Percentiles rank a stretch among this genome's conserved stretches.
Evolutionary conservation across 1,140 invertebrate genomes (phyloP).

Genomic region (Caenorhabditis inopinata): DNA sequence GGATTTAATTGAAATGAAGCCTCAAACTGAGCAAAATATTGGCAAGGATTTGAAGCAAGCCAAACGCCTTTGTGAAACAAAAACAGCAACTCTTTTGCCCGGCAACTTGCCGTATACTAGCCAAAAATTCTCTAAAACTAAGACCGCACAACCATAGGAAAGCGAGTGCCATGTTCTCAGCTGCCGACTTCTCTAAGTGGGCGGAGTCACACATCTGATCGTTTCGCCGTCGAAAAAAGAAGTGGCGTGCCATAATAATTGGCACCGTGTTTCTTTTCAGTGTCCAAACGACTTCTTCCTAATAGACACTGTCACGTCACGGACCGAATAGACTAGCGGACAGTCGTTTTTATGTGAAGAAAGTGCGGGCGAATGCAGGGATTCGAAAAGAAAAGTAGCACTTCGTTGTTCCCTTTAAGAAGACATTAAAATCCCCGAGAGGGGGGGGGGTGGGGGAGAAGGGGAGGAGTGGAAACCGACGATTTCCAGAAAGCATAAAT

Average conservation of each 20-base stretch:
- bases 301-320: conserved; percentile 16
- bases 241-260: conserved; percentile 17
- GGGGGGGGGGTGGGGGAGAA: not conserved
- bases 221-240: not conserved
- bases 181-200: not conserved
- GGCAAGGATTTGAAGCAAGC: too few relatives aligned
- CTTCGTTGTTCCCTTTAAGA: not conserved
- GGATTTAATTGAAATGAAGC: too few relatives aligned
- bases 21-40: too few relatives aligned
- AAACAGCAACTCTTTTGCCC: too few relatives aligned
- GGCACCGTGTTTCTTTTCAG: conserved; percentile 5
- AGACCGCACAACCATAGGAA: not conserved
- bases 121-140: too few relatives aligned
- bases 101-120: too few relatives aligned
- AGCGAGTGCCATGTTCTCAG: not conserved
- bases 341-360: not conserved
- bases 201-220: not conserved
- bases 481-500: not conserved
- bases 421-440: not conserved
- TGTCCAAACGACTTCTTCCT: conserved; percentile 22
- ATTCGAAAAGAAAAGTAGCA: conserved; percentile 9
- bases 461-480: not conserved
- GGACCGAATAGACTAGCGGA: conserved; percentile 2
- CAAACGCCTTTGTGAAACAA: too few relatives aligned
- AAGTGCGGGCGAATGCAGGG: not conserved